Evolutionary conservation across 2,113 vertebrate genomes (phyloP).

Genomic region (Atherinomorus stipes): DNA sequence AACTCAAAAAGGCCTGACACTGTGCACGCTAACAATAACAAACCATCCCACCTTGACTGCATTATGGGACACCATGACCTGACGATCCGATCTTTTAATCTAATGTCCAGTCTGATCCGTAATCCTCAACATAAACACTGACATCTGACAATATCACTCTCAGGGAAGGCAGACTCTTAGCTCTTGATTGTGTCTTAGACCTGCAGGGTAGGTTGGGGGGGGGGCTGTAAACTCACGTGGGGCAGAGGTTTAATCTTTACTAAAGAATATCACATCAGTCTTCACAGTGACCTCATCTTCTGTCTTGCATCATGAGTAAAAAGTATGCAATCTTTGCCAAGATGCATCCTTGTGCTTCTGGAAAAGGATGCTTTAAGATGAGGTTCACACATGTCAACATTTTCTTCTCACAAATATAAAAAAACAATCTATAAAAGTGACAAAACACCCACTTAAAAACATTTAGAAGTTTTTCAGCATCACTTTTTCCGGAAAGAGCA

Average conservation of each 20-base stretch:
- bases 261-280: constrained; percentile 42
- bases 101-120: constrained; percentile 22
- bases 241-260: constrained; percentile 54
- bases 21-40: neutral
- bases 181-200: constrained; percentile 43
- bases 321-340: neutral
- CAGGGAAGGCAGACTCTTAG: constrained; percentile 26
- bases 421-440: neutral
- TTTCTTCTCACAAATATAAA: neutral
- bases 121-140: constrained; percentile 47
- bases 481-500: neutral
- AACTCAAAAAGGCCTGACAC: neutral
- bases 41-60: constrained; percentile 34
- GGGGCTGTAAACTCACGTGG: constrained; percentile 12
- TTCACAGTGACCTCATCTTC: constrained; percentile 27
- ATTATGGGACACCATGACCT: neutral
- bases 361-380: neutral
- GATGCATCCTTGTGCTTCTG: neutral
- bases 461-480: neutral
- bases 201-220: constrained; percentile 14
- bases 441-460: neutral
- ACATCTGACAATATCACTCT: constrained; percentile 31
- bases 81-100: constrained; percentile 41
- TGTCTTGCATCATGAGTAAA: constrained; percentile 6
- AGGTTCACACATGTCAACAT: neutral